Percentiles rank a stretch among this genome's conserved stretches.
Evolutionary conservation across 2,888 invertebrate genomes (phyloP).

Genomic region (Agriopis aurantiaria): DNA sequence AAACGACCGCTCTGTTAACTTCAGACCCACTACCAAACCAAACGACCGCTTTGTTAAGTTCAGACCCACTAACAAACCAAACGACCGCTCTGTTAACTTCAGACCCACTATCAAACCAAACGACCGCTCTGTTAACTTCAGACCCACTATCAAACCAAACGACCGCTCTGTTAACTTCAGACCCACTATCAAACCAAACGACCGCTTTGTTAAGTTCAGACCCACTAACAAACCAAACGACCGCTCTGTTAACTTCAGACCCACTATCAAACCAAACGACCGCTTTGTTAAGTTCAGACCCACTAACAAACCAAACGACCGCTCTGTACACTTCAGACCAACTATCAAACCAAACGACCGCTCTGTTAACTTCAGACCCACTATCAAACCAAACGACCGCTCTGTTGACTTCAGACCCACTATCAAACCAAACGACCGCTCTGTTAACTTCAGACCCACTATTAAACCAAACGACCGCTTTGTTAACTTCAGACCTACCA

Average conservation of each 20-base stretch:
- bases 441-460: not conserved
- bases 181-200: constrained; percentile 92
- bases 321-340: not conserved
- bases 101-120: not conserved
- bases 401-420: too few relatives aligned
- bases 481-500: not conserved
- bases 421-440: too few relatives aligned
- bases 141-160: not conserved
- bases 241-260: not conserved
- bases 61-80: not conserved
- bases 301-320: not conserved
- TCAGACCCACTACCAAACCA: not conserved
- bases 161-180: constrained; percentile 97
- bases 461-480: not conserved
- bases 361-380: not conserved
- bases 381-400: too few relatives aligned
- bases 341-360: not conserved
- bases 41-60: not conserved
- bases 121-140: not conserved
- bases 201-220: not conserved
- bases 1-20: not conserved
- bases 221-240: not conserved
- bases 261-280: not conserved
- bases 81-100: not conserved
- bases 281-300: not conserved